Base-by-base conservation (phyloP, 2,113 vertebrate species). In the Dasyprocta punctata region DNA sequence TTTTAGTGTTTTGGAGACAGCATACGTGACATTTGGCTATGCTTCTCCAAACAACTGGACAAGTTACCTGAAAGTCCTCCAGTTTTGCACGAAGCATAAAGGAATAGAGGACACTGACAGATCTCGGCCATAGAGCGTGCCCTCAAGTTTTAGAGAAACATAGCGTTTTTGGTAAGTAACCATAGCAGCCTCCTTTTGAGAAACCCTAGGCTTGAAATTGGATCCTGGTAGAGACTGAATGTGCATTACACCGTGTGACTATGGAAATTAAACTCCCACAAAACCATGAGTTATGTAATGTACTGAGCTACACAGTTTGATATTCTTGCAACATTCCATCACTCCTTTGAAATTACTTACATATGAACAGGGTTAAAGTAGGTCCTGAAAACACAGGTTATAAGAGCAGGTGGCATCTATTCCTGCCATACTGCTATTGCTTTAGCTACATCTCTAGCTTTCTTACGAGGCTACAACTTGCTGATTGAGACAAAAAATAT, bases 1-100 rank as follows among this genome's bases (percentile, higher is more conserved):
- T 82, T 54, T 90, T 58, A 41, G 22, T 60, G 71, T 86, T 86
- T 82, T 96, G 61, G 60, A 92, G 69, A 94, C 91, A 89, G 78
- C 54, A 44, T 36, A 69, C 7, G 38, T 58, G 54, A 89, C 80
- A 58, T 73, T 56, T 89, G 38, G 30, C 44, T 84, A 38, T 67
- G 52, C 52, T 63, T 52, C 92, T 85, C 54, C 26, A 85, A 77
- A 83, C 83, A 90, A 60, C 26, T 73, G 38, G 84, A 85, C 33
- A 65, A 56, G 54, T 86, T 69, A 65, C n/a, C 24, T 54, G 36
- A 80, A 97, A 92, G 58, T 33, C 49, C 54, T 75, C 36, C 82
- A 92, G 38, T 36, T 67, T 84, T 65, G 7, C 60, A 5, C 49
- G 33, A n/a, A 5, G 44, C 71, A n/a, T 75, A 80, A 60, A 84